Base-by-base conservation (phyloP, 37 sponge, comb jelly and placozoan species). In the Ianthella basta region DNA sequence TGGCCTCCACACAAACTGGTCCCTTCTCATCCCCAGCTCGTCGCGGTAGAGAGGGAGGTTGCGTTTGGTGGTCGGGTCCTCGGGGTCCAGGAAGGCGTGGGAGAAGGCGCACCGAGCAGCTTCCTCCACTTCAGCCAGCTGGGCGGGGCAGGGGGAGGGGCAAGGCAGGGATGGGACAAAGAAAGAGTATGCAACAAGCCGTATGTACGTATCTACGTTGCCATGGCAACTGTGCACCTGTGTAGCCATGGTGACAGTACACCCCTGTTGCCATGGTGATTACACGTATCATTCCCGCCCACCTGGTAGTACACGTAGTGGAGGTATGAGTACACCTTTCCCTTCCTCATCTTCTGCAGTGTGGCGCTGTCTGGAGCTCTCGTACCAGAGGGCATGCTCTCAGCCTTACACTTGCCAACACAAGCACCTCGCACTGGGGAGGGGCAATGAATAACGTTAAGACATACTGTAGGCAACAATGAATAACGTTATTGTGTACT, bases 251-350 rank as follows among this genome's bases (percentile, higher is more conserved):
- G 72, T 33, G 72, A 33, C 5, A 20, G 72, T 4, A 6, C 15
- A 84, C 14, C 72, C 50, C 50, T 44, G 8, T 44, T 44, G 50
- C 50, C 50, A 44, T 44, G 50, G 50, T 44, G 50, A 44, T 44
- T 3, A 8, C 50, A 44, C 8, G 50, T 8, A 44, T 44, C 8
- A 8, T 8, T 21, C 23, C 23, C 21, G 36, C 72, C 30, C 57
- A 91, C 91, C 84, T 92, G 79, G 72, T 89, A 94, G 70, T 91
- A 91, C 15, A 91, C 57, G 77, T 59, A 94, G 55, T 94, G 94
- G 12, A 94, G 89, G 57, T 84, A 94, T 33, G 87, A 82, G 63
- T 91, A 94, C 0, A 84, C 84, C 25, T 35, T 39, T 2, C 81
- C 23, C 20, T 35, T 82, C n/a, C 79, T 74, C 60, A 85, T 80